Evolutionary conservation across 2,888 invertebrate species (phyloP), one percentile per base, ranked within the genome.

Genomic region (Disparrhopalites patrizii): DNA sequence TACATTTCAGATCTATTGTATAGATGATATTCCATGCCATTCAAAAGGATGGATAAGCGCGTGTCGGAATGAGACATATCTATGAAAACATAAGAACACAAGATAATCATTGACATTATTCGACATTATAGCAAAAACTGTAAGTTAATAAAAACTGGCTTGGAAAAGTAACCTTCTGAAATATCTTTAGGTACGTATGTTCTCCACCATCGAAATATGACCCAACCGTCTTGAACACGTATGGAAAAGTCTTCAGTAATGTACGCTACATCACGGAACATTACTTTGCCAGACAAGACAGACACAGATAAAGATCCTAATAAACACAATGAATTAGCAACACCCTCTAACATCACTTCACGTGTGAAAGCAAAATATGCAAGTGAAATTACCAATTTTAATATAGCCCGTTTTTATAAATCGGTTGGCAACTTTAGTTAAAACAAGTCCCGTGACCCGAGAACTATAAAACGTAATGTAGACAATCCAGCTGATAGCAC

Each of bases 121-220:
- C n/a, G 33, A 18, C 25, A 36, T 18, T 18, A 10, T 13, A 36
- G 28, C n/a, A 7, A 30, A 15, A 18, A 55, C n/a, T n/a, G 27
- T 60, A 13, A 60, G 7, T 40, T 57, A 5, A n/a, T 25, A 52
- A 8, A n/a, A 5, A 52, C 18, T 27, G n/a, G 15, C 54, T 23
- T 13, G 28, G 20, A n/a, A n/a, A n/a, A n/a, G 15, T 36, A 79
- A 93, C 94, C 94, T 87, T 95, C 95, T 61, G 91, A 91, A 38
- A 93, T 90, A 83, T 94, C 93, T 81, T 93, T 94, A 56, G 93
- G 93, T 58, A 94, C 89, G 79, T 95, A 95, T 36, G 93, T 90
- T 71, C 93, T 84, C 98, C 98, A 99, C 93, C 96, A 99, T 57
- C 96, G 85, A 81, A 99, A 98, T 81, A 97, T 93, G 70, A 96